phyloP scores from a whole-genome alignment of 2,113 vertebrate species.

The Rynchops niger region DNA sequence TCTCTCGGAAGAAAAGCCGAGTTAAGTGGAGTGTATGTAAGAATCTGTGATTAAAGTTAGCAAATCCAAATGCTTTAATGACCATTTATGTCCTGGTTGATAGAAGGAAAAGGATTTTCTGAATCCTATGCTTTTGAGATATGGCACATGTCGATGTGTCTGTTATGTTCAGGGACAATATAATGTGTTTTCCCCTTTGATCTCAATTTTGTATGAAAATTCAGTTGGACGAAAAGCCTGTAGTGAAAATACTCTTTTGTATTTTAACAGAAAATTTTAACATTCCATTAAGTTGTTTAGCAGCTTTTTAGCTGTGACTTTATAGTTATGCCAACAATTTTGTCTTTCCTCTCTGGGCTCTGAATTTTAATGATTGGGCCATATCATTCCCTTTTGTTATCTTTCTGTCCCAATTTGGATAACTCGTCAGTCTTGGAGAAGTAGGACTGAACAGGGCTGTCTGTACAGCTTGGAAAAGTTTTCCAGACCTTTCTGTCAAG shows the following conservation, averaged over 20 bases:
- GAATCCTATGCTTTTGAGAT: background rate
- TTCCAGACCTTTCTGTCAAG: background rate
- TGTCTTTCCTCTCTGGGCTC: background rate
- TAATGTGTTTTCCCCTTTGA: background rate
- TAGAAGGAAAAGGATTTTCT: background rate
- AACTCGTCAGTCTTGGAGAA: rapidly evolving
- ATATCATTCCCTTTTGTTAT: background rate
- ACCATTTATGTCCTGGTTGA: background rate
- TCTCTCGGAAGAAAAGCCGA: rapidly evolving
- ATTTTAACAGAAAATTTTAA: background rate
- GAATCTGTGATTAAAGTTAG: background rate
- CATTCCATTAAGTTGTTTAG: background rate
- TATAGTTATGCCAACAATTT: background rate
- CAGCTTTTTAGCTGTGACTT: background rate
- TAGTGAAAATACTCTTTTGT: background rate
- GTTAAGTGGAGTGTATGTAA: rapidly evolving
- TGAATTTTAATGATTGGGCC: background rate
- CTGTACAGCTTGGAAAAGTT: background rate
- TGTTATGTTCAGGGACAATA: background rate
- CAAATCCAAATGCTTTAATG: background rate
- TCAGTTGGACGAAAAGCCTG: rapidly evolving
- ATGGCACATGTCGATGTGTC: background rate
- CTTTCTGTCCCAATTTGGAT: background rate
- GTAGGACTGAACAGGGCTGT: background rate
- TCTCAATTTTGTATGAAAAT: background rate